A percentile compares a stretch with the other conserved stretches of the same genome.
Conservation (phyloP, 37 sponge, comb jelly and placozoan genomes). For the Haliclona indistincta region DNA sequence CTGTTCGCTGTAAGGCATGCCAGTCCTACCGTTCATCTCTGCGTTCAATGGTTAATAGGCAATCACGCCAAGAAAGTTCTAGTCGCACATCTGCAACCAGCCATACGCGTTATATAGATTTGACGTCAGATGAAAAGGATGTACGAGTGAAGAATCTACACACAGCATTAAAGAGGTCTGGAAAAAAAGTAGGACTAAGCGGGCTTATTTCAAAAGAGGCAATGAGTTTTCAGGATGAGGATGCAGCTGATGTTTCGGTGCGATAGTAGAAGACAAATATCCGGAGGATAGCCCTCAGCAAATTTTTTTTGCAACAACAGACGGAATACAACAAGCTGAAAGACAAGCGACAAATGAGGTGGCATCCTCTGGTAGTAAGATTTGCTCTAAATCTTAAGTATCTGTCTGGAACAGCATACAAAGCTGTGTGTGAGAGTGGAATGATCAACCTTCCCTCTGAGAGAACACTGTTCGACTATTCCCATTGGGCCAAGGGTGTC, state of each 20-base stretch:
- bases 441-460: constrained; percentile 45
- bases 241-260: no score
- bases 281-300: no score
- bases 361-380: constrained; percentile 40
- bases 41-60: constrained; percentile 2
- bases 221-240: no score
- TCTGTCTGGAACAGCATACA: constrained; percentile 26
- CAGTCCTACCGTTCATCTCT: constrained; percentile 7
- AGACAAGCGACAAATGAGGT: constrained; percentile 30
- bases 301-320: no score
- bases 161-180: background rate
- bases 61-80: background rate
- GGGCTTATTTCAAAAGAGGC: no score
- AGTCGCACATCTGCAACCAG: constrained; percentile 4
- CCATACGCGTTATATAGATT: background rate
- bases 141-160: constrained; percentile 11
- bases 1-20: constrained; percentile 10
- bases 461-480: constrained; percentile 52
- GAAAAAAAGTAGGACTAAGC: no score
- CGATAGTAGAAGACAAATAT: no score
- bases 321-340: no score
- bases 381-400: constrained; percentile 29
- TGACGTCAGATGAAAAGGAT: background rate
- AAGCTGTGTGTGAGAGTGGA: constrained; percentile 33
- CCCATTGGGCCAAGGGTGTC: constrained; percentile 3